Evolutionary conservation across 1,140 invertebrate species (phyloP).

Genomic region (Periplaneta americana): DNA sequence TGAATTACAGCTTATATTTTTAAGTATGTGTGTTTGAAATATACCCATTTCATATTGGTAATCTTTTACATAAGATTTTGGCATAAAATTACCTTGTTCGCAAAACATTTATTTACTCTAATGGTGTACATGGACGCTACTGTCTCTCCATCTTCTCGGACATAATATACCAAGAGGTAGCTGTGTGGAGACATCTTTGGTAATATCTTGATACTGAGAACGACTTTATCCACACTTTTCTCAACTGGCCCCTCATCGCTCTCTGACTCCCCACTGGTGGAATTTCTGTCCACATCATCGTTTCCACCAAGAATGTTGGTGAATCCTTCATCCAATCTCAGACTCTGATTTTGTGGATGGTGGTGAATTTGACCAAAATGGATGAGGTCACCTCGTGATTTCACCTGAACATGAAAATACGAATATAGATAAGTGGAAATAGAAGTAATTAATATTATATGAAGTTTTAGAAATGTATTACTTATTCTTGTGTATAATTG

Average conservation of each 20-base stretch:
- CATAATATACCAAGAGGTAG: constrained; percentile 69
- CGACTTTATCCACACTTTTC: not conserved
- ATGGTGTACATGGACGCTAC: constrained; percentile 50
- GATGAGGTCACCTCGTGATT: constrained; percentile 12
- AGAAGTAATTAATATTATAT: too few relatives aligned
- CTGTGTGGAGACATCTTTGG: constrained; percentile 69
- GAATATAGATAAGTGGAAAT: too few relatives aligned
- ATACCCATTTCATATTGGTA: too few relatives aligned
- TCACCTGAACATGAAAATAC: not conserved
- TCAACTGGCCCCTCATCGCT: not conserved
- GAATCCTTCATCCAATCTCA: not conserved
- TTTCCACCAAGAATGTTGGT: not conserved
- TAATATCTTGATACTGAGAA: constrained; percentile 39
- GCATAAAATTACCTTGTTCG: constrained; percentile 50
- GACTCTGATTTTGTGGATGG: not conserved
- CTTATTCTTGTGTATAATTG: too few relatives aligned
- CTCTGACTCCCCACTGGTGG: not conserved
- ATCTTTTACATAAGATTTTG: too few relatives aligned
- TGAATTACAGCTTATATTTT: too few relatives aligned
- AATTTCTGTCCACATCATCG: not conserved
- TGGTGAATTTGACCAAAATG: constrained; percentile 4
- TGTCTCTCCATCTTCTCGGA: constrained; percentile 64
- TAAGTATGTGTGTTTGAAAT: too few relatives aligned
- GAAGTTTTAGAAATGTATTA: too few relatives aligned
- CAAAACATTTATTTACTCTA: constrained; percentile 47